Evolutionary conservation across 2,797 vertebrate genomes (phyloP).

Genomic region (Melanotaenia parkinsoni): DNA sequence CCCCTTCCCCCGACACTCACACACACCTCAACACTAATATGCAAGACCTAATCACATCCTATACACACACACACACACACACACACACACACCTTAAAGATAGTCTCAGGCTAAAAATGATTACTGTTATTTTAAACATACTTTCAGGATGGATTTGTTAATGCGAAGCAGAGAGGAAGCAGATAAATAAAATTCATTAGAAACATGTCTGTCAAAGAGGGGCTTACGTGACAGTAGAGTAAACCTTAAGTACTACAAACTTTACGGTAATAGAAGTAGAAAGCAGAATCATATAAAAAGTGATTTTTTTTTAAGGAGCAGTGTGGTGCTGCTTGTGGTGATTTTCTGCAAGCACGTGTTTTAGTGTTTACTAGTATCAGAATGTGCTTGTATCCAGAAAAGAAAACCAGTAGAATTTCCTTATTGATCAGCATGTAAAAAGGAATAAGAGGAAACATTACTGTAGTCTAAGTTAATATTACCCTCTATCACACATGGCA

Average conservation of each 20-base stretch:
- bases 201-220: slow-evolving; percentile 54
- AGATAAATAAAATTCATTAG: slow-evolving; percentile 39
- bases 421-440: slow-evolving; percentile 37
- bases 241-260: slow-evolving; percentile 66
- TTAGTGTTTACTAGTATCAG: slow-evolving; percentile 77
- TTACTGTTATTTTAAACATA: slow-evolving; percentile 41
- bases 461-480: slow-evolving; percentile 46
- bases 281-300: slow-evolving; percentile 53
- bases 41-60: slow-evolving; percentile 61
- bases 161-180: slow-evolving; percentile 57
- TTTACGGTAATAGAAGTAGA: slow-evolving; percentile 62
- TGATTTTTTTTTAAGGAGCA: slow-evolving; percentile 30
- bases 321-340: slow-evolving; percentile 35
- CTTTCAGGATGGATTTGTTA: slow-evolving; percentile 47
- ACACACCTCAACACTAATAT: slow-evolving; percentile 61
- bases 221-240: slow-evolving; percentile 44
- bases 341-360: slow-evolving; percentile 50
- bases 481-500: slow-evolving; percentile 42
- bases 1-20: neutral
- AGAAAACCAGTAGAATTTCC: slow-evolving; percentile 32
- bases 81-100: slow-evolving; percentile 40
- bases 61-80: slow-evolving; percentile 21
- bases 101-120: slow-evolving; percentile 63
- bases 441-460: slow-evolving; percentile 32
- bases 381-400: slow-evolving; percentile 60